phyloP scores from a whole-genome alignment of 2,888 invertebrate species.

The Eumerus sabulonum region DNA sequence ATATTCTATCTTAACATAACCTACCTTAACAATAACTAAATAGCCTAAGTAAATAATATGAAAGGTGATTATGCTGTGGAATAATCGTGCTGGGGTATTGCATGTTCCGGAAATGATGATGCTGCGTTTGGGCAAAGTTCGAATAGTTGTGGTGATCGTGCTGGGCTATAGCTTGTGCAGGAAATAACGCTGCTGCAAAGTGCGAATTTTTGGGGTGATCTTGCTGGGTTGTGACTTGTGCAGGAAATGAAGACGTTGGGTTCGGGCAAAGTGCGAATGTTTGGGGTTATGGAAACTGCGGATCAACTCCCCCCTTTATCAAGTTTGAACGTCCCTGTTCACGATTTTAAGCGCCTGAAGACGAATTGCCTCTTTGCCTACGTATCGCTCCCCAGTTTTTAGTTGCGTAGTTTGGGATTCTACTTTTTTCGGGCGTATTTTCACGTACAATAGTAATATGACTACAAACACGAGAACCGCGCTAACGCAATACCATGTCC shows the following conservation, averaged over 20 bases:
- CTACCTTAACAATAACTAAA: neutral
- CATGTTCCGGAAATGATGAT: constrained; percentile 15
- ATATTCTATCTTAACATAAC: no score
- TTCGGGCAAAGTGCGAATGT: no score
- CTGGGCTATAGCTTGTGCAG: neutral
- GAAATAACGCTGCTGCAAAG: neutral
- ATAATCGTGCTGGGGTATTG: no score
- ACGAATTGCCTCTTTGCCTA: neutral
- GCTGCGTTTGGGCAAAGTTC: neutral
- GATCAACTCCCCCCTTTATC: no score
- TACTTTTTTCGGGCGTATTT: neutral
- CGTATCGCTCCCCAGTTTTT: no score
- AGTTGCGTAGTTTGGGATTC: neutral
- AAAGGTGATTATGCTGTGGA: constrained; percentile 9
- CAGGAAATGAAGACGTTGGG: no score
- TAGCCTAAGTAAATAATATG: neutral
- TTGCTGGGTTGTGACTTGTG: neutral
- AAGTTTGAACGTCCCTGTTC: constrained; percentile 1
- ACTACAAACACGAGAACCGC: no score
- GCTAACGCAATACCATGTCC: no score
- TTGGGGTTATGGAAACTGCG: no score
- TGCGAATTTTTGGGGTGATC: neutral
- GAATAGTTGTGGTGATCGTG: neutral
- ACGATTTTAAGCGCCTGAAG: neutral
- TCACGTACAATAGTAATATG: no score